Evolutionary conservation across 2,113 vertebrate genomes (phyloP).

Genomic region (Vanacampus margaritifer): DNA sequence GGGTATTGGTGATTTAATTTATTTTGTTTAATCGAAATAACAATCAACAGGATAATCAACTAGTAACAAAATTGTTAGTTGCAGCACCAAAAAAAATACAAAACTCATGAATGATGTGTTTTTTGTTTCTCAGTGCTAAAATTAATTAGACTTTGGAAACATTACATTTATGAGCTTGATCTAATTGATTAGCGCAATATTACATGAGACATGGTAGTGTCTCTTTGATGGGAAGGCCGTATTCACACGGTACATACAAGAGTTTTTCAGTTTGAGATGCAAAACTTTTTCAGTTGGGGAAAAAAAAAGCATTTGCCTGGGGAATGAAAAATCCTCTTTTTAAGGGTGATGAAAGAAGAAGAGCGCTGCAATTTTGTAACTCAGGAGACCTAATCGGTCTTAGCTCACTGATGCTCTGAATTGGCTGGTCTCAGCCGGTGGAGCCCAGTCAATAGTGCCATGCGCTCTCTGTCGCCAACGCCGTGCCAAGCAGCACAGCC

Average conservation of each 20-base stretch:
- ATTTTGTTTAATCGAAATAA: background rate
- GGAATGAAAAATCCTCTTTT: constrained; percentile 48
- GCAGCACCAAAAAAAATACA: background rate
- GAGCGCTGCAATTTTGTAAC: constrained; percentile 68
- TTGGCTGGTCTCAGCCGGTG: constrained; percentile 73
- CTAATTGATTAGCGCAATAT: background rate
- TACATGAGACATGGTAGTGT: background rate
- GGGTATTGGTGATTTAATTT: background rate
- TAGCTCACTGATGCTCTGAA: constrained; percentile 75
- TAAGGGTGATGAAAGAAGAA: constrained; percentile 54
- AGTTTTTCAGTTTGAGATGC: constrained; percentile 28
- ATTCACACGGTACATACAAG: constrained; percentile 2
- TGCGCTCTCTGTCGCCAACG: constrained; percentile 40
- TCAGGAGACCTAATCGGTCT: constrained; percentile 72
- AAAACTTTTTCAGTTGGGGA: constrained; percentile 41
- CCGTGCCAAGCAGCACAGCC: constrained; percentile 26
- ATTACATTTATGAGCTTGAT: background rate
- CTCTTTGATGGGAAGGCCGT: background rate
- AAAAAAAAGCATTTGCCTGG: constrained; percentile 51
- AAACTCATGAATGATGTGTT: background rate
- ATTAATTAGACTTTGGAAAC: background rate
- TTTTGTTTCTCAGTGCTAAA: background rate
- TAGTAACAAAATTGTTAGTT: too few relatives aligned
- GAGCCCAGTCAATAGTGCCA: constrained; percentile 71
- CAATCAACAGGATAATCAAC: too few relatives aligned